phyloP scores from a whole-genome alignment of 2,797 vertebrate genomes.

The Leptodactylus fallax region DNA sequence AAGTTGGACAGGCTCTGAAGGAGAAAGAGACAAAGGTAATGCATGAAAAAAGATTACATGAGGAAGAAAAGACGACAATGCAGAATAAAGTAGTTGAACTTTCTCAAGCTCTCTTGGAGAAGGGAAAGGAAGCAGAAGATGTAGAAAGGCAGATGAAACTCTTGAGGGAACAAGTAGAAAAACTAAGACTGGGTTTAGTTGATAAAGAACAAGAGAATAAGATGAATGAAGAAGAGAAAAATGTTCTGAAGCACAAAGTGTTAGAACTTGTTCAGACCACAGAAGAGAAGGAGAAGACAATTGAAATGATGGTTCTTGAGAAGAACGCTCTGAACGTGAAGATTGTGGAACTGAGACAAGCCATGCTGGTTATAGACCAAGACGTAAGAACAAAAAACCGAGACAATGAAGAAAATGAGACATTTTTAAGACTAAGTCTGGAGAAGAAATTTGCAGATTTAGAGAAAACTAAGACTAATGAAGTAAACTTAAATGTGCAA shows the following conservation, averaged over 20 bases:
- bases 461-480: neutral
- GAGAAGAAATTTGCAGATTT: neutral
- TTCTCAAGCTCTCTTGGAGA: neutral
- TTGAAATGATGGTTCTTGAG: conserved; percentile 37
- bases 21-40: neutral
- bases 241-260: neutral
- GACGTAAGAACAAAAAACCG: neutral
- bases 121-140: neutral
- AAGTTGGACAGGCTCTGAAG: neutral
- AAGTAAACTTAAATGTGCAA: neutral
- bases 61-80: neutral
- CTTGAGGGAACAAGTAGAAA: neutral
- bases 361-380: neutral
- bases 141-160: neutral
- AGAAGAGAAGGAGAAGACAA: conserved; percentile 18
- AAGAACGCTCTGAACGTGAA: conserved; percentile 42
- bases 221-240: neutral
- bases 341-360: conserved; percentile 62
- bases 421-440: conserved; percentile 35
- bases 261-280: neutral
- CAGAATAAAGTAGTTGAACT: neutral
- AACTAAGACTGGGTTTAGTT: neutral
- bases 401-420: neutral
- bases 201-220: neutral
- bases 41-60: neutral